phyloP scores from a whole-genome alignment of 1,140 invertebrate genomes.

The Procambarus virginalis region DNA sequence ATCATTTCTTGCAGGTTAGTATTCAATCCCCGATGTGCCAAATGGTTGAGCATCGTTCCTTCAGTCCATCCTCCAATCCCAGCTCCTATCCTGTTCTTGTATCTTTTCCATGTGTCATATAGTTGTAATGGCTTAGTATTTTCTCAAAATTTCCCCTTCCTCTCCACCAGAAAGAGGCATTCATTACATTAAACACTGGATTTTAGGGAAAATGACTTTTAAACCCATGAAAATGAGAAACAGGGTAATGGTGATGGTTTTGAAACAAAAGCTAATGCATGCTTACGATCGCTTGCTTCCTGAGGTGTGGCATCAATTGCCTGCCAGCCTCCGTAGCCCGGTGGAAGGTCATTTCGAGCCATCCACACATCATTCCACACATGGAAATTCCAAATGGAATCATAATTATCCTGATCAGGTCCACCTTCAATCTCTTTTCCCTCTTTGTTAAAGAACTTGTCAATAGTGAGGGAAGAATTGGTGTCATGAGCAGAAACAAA shows the following conservation, averaged over 20 bases:
- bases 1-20: neutral
- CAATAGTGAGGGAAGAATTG: slow-evolving; percentile 76
- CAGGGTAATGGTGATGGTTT: too few species aligned
- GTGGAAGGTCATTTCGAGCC: slow-evolving; percentile 82
- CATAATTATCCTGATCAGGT: slow-evolving; percentile 71
- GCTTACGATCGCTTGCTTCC: slow-evolving; percentile 79
- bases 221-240: too few species aligned
- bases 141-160: slow-evolving; percentile 1
- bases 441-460: slow-evolving; percentile 75
- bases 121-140: too few species aligned
- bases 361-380: slow-evolving; percentile 92
- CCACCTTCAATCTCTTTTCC: slow-evolving; percentile 73
- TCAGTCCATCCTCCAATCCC: too few species aligned
- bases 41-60: too few species aligned
- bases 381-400: slow-evolving; percentile 87
- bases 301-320: slow-evolving; percentile 95
- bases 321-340: slow-evolving; percentile 91
- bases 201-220: too few species aligned
- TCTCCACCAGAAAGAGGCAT: too few species aligned
- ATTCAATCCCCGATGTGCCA: too few species aligned
- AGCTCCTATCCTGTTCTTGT: too few species aligned
- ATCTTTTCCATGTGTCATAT: too few species aligned
- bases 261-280: neutral
- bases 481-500: slow-evolving; percentile 77
- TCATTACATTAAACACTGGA: too few species aligned